Evolutionary conservation across 2,797 vertebrate genomes (phyloP).

Genomic region (Lutjanus argentimaculatus): DNA sequence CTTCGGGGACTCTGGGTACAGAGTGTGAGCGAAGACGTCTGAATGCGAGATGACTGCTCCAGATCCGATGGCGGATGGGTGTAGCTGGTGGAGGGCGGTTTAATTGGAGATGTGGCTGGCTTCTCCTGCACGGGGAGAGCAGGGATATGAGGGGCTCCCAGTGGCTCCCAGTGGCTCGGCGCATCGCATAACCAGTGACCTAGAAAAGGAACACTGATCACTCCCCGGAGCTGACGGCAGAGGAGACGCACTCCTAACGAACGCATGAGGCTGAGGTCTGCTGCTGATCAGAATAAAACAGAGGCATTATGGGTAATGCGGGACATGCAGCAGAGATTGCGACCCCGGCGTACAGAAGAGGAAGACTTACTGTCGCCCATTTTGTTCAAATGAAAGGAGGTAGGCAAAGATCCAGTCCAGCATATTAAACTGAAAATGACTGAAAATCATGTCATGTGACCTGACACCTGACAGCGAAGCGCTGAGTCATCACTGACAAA

Average conservation of each 20-base stretch:
- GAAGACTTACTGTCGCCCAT: slow-evolving; percentile 4
- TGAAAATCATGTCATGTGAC: neutral
- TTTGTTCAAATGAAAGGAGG: neutral
- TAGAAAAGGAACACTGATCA: slow-evolving; percentile 87
- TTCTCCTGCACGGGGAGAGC: slow-evolving; percentile 72
- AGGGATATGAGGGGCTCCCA: slow-evolving; percentile 75
- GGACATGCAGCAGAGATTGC: slow-evolving; percentile 16
- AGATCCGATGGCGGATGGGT: slow-evolving; percentile 76
- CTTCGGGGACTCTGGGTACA: slow-evolving; percentile 81
- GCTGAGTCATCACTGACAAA: slow-evolving; percentile 17
- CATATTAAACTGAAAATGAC: neutral
- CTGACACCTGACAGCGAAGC: neutral
- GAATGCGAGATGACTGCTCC: slow-evolving; percentile 84
- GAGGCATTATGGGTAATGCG: slow-evolving; percentile 63
- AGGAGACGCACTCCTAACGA: slow-evolving; percentile 63
- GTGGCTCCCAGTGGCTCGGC: slow-evolving; percentile 82
- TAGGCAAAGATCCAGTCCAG: neutral
- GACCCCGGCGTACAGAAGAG: slow-evolving; percentile 27
- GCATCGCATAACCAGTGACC: slow-evolving; percentile 85
- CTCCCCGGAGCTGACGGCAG: slow-evolving; percentile 78
- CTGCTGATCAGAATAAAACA: slow-evolving; percentile 60
- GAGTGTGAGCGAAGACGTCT: slow-evolving; percentile 76
- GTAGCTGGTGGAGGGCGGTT: slow-evolving; percentile 69
- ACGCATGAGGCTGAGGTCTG: slow-evolving; percentile 59
- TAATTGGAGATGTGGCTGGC: slow-evolving; percentile 83